Percentiles rank a stretch among this genome's conserved stretches.
Evolutionary conservation across 2,797 vertebrate species (phyloP).

Genomic region (Nothura maculosa): DNA sequence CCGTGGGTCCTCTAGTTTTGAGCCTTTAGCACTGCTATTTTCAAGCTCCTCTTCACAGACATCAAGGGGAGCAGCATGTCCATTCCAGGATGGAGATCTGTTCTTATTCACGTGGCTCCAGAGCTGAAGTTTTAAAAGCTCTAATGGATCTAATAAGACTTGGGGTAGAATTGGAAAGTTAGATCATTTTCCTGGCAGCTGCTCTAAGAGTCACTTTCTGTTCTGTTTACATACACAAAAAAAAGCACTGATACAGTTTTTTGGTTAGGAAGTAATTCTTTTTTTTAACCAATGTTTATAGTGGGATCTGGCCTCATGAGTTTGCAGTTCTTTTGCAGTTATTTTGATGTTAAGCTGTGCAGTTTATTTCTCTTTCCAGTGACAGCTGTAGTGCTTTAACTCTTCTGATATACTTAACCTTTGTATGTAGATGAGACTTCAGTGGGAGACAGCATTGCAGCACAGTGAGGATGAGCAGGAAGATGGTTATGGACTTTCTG

Average conservation of each 20-base stretch:
- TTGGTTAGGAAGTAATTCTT: not conserved
- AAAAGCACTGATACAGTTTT: not conserved
- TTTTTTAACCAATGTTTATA: not conserved
- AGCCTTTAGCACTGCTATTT: not conserved
- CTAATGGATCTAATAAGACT: not conserved
- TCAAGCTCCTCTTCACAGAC: not conserved
- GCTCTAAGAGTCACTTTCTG: not conserved
- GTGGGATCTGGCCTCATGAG: not conserved
- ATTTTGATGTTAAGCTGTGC: not conserved
- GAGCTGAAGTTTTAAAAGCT: not conserved
- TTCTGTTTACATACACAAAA: not conserved
- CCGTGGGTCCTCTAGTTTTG: accelerated
- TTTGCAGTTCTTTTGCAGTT: not conserved
- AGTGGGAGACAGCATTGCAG: not conserved
- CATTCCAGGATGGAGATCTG: not conserved
- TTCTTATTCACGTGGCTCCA: not conserved
- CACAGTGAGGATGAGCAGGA: not conserved
- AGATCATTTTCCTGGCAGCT: not conserved
- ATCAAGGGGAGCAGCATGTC: not conserved
- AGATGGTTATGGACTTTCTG: constrained; percentile 44
- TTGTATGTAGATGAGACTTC: not conserved
- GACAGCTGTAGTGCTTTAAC: not conserved
- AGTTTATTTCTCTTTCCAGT: not conserved
- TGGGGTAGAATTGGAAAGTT: not conserved
- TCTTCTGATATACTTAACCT: not conserved